phyloP scores from a whole-genome alignment of 2,113 vertebrate genomes.

The Nipponia nippon region DNA sequence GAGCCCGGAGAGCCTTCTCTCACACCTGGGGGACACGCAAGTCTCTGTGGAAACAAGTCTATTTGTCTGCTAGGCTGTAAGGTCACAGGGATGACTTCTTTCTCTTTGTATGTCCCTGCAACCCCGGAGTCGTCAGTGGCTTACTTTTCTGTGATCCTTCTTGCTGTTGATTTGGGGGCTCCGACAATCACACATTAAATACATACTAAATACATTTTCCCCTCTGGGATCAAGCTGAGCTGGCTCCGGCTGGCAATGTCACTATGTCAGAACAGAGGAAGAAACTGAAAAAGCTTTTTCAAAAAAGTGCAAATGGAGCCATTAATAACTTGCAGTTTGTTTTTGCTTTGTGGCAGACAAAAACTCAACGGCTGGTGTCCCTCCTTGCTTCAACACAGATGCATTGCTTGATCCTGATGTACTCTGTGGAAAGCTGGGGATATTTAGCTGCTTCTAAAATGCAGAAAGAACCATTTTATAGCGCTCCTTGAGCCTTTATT shows the following conservation, averaged over 20 bases:
- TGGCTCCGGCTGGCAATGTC: not conserved
- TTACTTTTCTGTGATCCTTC: not conserved
- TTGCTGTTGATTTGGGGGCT: not conserved
- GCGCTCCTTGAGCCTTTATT: not conserved
- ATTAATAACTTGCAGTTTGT: not conserved
- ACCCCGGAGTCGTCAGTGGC: not conserved
- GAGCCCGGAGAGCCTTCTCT: not conserved
- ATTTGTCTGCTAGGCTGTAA: not conserved
- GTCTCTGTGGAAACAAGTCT: not conserved
- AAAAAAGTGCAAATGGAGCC: not conserved
- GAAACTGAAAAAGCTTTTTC: not conserved
- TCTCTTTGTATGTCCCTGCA: not conserved
- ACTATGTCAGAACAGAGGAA: not conserved
- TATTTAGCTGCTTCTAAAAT: not conserved
- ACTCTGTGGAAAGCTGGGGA: not conserved
- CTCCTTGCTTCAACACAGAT: not conserved
- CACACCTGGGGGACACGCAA: not conserved
- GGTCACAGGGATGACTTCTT: not conserved
- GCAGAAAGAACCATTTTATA: not conserved
- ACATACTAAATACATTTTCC: not conserved
- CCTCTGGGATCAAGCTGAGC: not conserved
- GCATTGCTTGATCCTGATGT: not conserved
- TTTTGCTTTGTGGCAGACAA: not conserved
- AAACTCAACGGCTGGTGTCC: not conserved
- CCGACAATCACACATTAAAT: not conserved